A percentile compares a stretch with the other conserved stretches of the same genome.
Evolutionary conservation across 2,797 vertebrate genomes (phyloP).

Genomic region (Rhinoraja longicauda): DNA sequence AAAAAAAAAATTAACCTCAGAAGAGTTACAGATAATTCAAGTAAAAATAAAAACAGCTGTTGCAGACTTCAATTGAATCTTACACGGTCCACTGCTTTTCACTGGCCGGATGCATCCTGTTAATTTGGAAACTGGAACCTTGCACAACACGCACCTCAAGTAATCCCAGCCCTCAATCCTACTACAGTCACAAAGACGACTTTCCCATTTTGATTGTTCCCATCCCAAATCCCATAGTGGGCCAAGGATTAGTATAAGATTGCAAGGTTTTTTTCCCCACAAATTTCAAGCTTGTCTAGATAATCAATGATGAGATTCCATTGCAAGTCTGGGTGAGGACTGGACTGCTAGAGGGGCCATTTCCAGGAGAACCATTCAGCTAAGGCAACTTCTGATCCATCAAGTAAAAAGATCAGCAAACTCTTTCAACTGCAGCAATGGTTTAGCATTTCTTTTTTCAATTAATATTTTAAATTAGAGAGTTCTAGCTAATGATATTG

Average conservation of each 20-base stretch:
- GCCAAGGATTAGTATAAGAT: background rate
- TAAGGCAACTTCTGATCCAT: too few species aligned
- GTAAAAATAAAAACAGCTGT: background rate
- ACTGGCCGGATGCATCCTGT: background rate
- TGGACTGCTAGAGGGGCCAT: too few species aligned
- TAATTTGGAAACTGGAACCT: background rate
- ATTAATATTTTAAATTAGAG: too few species aligned
- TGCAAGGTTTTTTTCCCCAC: background rate
- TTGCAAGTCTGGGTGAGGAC: too few species aligned
- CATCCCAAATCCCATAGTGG: background rate
- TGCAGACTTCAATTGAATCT: background rate
- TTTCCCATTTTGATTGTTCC: background rate
- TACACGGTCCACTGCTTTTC: background rate
- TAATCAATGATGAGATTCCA: background rate
- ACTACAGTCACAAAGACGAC: background rate
- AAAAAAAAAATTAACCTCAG: background rate
- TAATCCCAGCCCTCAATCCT: background rate
- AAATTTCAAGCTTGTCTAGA: background rate
- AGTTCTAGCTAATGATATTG: too few species aligned
- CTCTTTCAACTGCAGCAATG: too few species aligned
- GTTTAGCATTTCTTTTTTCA: too few species aligned
- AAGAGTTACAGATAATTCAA: background rate
- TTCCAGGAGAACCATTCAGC: too few species aligned
- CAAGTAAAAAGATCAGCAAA: too few species aligned
- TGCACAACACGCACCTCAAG: background rate